Percentiles rank a stretch among this genome's conserved stretches.
phyloP scores from a whole-genome alignment of 2,888 invertebrate genomes.

The Cosmopolites sordidus region DNA sequence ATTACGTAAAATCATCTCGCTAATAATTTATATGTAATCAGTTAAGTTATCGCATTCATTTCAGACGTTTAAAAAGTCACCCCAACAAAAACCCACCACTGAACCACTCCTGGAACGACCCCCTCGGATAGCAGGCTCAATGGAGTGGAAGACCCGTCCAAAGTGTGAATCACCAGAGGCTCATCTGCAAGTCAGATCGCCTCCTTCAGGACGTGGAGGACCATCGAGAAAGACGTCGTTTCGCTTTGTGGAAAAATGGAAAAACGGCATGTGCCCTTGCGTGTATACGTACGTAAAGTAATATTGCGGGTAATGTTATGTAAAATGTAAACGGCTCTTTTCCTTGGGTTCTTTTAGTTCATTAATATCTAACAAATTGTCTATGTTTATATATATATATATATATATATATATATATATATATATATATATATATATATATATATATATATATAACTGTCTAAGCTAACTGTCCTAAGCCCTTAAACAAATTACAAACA shows the following conservation, averaged over 20 bases:
- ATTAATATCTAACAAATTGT: too few relatives aligned
- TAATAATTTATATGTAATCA: too few relatives aligned
- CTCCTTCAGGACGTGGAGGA: slow-evolving; percentile 33
- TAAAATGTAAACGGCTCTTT: slow-evolving; percentile 18
- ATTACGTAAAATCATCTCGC: too few relatives aligned
- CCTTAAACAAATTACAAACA: too few relatives aligned
- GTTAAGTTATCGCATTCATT: too few relatives aligned
- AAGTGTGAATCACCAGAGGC: slow-evolving; percentile 43
- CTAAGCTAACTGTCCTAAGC: too few relatives aligned
- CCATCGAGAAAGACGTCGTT: slow-evolving; percentile 26
- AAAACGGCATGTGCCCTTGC: slow-evolving; percentile 16
- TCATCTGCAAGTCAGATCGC: slow-evolving; percentile 43
- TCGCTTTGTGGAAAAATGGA: slow-evolving; percentile 14
- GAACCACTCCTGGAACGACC: not conserved
- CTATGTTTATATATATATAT: too few relatives aligned
- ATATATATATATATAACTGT: too few relatives aligned
- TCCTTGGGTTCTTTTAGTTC: not conserved
- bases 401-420: too few relatives aligned
- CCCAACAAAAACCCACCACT: slow-evolving; percentile 4
- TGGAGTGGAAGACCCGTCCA: slow-evolving; percentile 40
- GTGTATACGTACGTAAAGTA: slow-evolving; percentile 12
- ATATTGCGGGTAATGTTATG: slow-evolving; percentile 24
- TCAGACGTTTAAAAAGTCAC: not conserved
- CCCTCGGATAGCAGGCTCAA: slow-evolving; percentile 32
- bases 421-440: too few relatives aligned